Evolutionary conservation across 2,113 vertebrate species (phyloP).

Genomic region (Sus scrofa): T2T-Sscrofa CM000812.6:189472001-189472500

Average conservation of each 20-base stretch:
- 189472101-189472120: neutral
- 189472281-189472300: slow-evolving; percentile 2
- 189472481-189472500: neutral
- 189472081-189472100: neutral
- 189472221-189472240: neutral
- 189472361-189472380: neutral
- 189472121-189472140: neutral
- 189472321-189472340: neutral
- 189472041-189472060: neutral
- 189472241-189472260: neutral
- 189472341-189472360: neutral
- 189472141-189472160: neutral
- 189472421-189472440: neutral
- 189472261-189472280: neutral
- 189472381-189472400: neutral
- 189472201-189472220: neutral
- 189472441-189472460: neutral
- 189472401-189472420: neutral
- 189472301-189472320: neutral
- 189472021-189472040: too few species aligned
- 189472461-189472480: neutral
- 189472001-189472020: too few species aligned
- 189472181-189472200: neutral
- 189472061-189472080: neutral
- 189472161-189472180: neutral